Base-by-base conservation (phyloP, 92 coral and sea anemone species). In the Galaxea fascicularis region DNA sequence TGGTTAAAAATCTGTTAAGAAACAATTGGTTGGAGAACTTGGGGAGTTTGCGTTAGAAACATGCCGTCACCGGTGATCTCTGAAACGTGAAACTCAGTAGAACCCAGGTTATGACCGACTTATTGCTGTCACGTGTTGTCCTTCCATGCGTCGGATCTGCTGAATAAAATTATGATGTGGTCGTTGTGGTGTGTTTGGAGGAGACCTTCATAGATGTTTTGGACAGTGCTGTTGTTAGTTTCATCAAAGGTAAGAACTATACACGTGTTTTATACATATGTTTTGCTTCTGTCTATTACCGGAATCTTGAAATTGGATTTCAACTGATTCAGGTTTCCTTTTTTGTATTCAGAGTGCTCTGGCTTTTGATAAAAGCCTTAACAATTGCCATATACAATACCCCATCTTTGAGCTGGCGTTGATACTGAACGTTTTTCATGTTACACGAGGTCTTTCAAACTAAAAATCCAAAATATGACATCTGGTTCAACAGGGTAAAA, bases 41-140 rank as follows among this genome's bases (percentile, higher is more conserved):
- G 20, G 57, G 1, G 3, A 2, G 56, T 15, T 49, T 49, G 14
- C 56, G 56, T 49, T 49, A 49, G 3, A 35, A 35, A 35, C 56
- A 3, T 49, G 56, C 56, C 56, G 13, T 49, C 56, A 49, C 15
- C 56, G 14, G 56, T 10, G 15, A 49, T 49, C 17, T 49, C 56
- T 49, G 56, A 49, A 49, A 49, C 56, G 11, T 49, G 56, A 49
- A 49, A 49, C 56, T 15, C 17, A 11, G 29, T 63, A 3, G 46
- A 25, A 22, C 76, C 76, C 76, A 71, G 57, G 53, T 58, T 24
- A 46, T 25, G 10, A 2, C 46, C 56, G 57, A 71, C 57, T 12
- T 25, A 10, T 71, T 35, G 41, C 18, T 6, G 84, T 79, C 84
- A 79, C 75, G 84, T 79, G 84, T 4, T 11, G 65, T 49, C 76